Evolutionary conservation across 2,113 vertebrate species (phyloP), one percentile per base, ranked within the genome.

Genomic region (Pleuronectes platessa): DNA sequence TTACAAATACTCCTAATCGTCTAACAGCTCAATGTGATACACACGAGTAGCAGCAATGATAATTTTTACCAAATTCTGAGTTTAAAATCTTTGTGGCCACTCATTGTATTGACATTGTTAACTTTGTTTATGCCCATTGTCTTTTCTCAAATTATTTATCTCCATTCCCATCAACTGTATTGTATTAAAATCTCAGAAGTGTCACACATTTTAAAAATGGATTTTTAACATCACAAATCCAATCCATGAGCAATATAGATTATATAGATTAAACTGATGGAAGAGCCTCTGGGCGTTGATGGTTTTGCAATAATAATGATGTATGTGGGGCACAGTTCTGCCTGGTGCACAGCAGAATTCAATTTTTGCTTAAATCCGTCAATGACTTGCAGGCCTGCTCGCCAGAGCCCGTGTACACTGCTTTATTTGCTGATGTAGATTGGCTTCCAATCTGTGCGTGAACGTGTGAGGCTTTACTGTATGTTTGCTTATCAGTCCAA

Each of bases 401-500:
- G 49, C 83, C 78, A 59, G 42, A 76, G 74, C 75, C 71, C 69
- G 13, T 80, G 79, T 79, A 71, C 74, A 67, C 82, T 62, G 87
- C 86, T 86, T 82, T 92, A 88, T 93, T 92, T 92, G 88, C 87
- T 58, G 74, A 84, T 91, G 76, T 65, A 86, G 86, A 90, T 92
- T 89, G 86, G 76, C 11, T 89, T 72, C 82, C 83, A 84, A 75
- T 92, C 81, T 88, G 72, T 81, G 85, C 61, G 78, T 86, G 85
- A 86, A 91, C 75, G 78, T 73, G 74, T 51, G 78, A 85, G 82
- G 89, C 85, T 89, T 90, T 91, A 93, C 93, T 93, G 92, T 92
- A 92, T 89, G 88, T 94, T 92, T 92, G 92, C 91, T 85, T 90
- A 90, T 92, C 89, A 88, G 82, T 90, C 80, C 88, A 77, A 67